Percentiles rank a stretch among this genome's conserved stretches.
These are phyloP conservation scores for Spea hammondii DNA, from an alignment of 2,797 vertebrate genomes.

Conservation along the genomic window DNA sequence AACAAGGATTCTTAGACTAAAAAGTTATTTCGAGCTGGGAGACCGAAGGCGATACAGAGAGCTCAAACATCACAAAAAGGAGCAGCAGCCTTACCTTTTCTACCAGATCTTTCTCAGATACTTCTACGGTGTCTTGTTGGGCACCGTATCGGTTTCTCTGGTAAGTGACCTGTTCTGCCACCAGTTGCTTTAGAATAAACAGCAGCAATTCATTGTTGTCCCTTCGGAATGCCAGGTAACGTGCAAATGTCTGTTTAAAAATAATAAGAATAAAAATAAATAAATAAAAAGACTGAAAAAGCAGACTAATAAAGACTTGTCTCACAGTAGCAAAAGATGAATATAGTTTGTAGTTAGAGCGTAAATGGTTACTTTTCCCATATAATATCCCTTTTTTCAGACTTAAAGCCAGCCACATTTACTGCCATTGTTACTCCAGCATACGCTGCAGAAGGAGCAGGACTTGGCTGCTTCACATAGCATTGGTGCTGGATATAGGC, in stretches of 20 bases:
- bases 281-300: neutral
- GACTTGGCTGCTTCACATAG: constrained; percentile 58
- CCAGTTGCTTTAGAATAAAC: constrained; percentile 94
- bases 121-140: constrained; percentile 86
- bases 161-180: constrained; percentile 90
- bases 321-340: no score
- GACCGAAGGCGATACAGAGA: no score
- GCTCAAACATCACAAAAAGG: no score
- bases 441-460: neutral
- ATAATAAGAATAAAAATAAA: neutral
- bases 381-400: no score
- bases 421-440: no score
- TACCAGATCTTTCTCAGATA: constrained; percentile 87
- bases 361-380: no score
- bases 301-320: neutral
- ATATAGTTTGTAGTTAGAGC: no score
- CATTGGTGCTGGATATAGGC: no score
- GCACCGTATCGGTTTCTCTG: constrained; percentile 94
- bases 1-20: no score
- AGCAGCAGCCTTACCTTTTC: constrained; percentile 78
- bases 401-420: no score
- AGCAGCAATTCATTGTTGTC: constrained; percentile 98
- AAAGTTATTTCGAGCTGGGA: no score
- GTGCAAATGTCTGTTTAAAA: constrained; percentile 81
- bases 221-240: constrained; percentile 88